Evolutionary conservation across 1,140 invertebrate genomes (phyloP).

Genomic region (Magallana gigas): DNA sequence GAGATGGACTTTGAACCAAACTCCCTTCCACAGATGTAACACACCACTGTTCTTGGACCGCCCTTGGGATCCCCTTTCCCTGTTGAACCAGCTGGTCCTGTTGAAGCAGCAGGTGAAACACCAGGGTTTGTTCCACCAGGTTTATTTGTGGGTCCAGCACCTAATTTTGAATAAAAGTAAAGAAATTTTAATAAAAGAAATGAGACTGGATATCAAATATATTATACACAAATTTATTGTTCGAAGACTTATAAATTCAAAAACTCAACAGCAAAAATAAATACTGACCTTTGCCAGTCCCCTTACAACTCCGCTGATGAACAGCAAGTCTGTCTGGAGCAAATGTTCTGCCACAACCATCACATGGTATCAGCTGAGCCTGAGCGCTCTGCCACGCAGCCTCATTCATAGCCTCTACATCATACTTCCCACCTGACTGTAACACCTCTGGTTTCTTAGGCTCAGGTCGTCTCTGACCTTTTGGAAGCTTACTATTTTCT

Average conservation of each 20-base stretch:
- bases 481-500: slow-evolving; percentile 85
- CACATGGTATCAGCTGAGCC: slow-evolving; percentile 83
- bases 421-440: slow-evolving; percentile 66
- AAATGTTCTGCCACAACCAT: slow-evolving; percentile 86
- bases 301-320: slow-evolving; percentile 84
- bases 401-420: slow-evolving; percentile 76
- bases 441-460: slow-evolving; percentile 83
- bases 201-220: too few species aligned
- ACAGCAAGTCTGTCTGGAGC: slow-evolving; percentile 85
- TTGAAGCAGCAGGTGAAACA: neutral
- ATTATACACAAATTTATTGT: too few species aligned
- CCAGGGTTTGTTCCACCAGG: slow-evolving; percentile 4
- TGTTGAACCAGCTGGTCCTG: slow-evolving; percentile 3
- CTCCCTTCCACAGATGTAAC: slow-evolving; percentile 79
- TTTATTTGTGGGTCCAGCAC: neutral
- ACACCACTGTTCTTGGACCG: slow-evolving; percentile 68
- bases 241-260: too few species aligned
- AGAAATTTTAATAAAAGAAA: too few species aligned
- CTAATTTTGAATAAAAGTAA: slow-evolving; percentile 82
- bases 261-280: neutral
- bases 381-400: slow-evolving; percentile 80
- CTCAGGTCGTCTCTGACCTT: slow-evolving; percentile 81
- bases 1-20: slow-evolving; percentile 82
- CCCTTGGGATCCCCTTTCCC: slow-evolving; percentile 21
- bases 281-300: slow-evolving; percentile 10